Base-by-base conservation (phyloP, 2,888 invertebrate genomes). In the Aelia acuminata region DNA sequence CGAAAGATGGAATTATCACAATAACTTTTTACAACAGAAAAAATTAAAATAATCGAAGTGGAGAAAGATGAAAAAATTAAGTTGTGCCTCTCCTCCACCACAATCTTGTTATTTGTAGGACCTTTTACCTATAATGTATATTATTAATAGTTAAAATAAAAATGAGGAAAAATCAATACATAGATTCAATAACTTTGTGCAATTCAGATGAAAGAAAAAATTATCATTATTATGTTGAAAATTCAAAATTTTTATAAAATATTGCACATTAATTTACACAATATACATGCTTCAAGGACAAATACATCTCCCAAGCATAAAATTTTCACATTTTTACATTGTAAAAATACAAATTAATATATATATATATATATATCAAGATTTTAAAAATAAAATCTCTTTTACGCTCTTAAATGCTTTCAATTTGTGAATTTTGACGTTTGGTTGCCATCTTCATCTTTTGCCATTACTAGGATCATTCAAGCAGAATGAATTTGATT, bases 311-410 rank as follows among this genome's bases (percentile, higher is more conserved):
- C 39, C 5, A 80, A 80, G 80, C 80, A 80, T n/a, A n/a, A 10
- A 80, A 80, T 20, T 75, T 39, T 75, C 39, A 75, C 75, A 75
- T 80, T 80, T 80, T 80, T 80, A 80, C 80, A 80, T 80, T 80
- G 80, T 80, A 80, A 80, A 80, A 80, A 80, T 80, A 80, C 80
- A 80, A 80, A 80, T 80, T 43, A 80, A 80, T 70, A 70, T 80
- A 80, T 43, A 80, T 80, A n/a, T n/a, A 43, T 39, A 57, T 75
- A 75, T 75, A 75, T 43, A 43, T 80, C 43, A 80, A 80, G 80
- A 80, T 80, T 80, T 80, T 80, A 43, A 80, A 47, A 43, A 80
- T 80, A 80, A 80, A 80, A 80, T 80, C 80, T 80, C 80, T 80
- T 80, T 47, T 43, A 80, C 13, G 80, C 43, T 43, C 43, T 43